Percentiles rank a stretch among this genome's conserved stretches.
Evolutionary conservation across 2,797 vertebrate species (phyloP).

Genomic region (Peromyscus aztecus): DNA sequence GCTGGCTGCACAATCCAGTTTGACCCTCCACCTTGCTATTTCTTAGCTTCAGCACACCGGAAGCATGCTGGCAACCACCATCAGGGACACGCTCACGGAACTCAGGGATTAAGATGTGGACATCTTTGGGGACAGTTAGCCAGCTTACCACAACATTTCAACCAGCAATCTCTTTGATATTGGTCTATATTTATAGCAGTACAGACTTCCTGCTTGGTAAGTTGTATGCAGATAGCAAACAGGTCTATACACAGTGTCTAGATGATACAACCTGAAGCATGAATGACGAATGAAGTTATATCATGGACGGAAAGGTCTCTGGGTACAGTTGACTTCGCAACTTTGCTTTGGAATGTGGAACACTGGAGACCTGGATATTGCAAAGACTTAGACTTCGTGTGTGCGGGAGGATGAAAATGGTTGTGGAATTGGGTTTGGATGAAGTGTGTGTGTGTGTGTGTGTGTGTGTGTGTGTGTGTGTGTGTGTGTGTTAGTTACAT

Average conservation of each 20-base stretch:
- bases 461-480: not conserved
- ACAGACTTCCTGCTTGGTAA: not conserved
- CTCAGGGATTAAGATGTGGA: not conserved
- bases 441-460: not conserved
- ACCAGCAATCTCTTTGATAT: not conserved
- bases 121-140: not conserved
- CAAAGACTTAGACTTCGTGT: rapidly evolving
- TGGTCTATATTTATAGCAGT: not conserved
- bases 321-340: not conserved
- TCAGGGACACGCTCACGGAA: not conserved
- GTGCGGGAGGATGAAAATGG: too few species aligned
- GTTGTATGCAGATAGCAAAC: rapidly evolving
- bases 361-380: not conserved
- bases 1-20: not conserved
- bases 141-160: not conserved
- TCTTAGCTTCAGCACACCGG: not conserved
- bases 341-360: not conserved
- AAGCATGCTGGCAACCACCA: too few species aligned
- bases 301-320: not conserved
- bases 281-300: not conserved
- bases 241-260: not conserved
- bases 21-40: not conserved
- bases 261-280: not conserved
- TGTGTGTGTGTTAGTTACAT: not conserved
- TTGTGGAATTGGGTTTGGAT: not conserved